A percentile compares a stretch with the other conserved stretches of the same genome.
Conservation (phyloP, 1,140 invertebrate genomes). For the Hypsibius dujardini region DNA sequence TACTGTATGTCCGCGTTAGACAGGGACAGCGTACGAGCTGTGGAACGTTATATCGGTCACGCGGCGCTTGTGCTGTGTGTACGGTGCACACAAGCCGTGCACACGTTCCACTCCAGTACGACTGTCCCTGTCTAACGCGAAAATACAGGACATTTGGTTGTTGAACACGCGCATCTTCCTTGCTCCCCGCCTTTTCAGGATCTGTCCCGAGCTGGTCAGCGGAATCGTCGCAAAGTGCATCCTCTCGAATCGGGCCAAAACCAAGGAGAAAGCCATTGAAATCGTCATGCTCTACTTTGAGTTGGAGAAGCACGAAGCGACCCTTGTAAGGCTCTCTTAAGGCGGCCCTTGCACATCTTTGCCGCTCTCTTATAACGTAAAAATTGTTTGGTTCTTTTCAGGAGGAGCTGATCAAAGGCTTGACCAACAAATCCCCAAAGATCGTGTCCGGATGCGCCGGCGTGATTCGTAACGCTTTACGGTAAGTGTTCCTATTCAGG, state of each 20-base stretch:
- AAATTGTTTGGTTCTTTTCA: conserved; percentile 39
- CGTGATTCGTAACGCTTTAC: conserved; percentile 52
- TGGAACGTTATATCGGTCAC: not conserved
- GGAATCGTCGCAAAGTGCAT: conserved; percentile 71
- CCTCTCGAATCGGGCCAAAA: conserved; percentile 71
- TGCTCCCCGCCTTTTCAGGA: conserved; percentile 40
- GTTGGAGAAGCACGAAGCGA: conserved; percentile 73
- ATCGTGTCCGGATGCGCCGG: conserved; percentile 67
- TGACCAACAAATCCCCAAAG: conserved; percentile 84
- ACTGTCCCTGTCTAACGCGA: no score
- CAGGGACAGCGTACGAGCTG: not conserved
- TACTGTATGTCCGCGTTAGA: not conserved
- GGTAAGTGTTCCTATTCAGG: conserved; percentile 30
- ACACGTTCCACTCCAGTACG: no score
- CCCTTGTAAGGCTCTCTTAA: conserved; percentile 26
- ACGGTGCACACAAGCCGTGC: not conserved
- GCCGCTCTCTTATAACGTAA: no score
- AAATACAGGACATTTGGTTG: no score
- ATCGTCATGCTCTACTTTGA: conserved; percentile 81
- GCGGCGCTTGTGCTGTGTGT: not conserved
- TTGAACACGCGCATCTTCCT: no score
- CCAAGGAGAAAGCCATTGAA: conserved; percentile 71
- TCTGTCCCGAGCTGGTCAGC: conserved; percentile 65
- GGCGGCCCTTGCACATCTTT: no score
- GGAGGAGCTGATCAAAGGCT: conserved; percentile 78